A percentile compares a stretch with the other conserved stretches of the same genome.
Conservation (phyloP, 1,140 invertebrate genomes). For the Nephila pilipes region DNA sequence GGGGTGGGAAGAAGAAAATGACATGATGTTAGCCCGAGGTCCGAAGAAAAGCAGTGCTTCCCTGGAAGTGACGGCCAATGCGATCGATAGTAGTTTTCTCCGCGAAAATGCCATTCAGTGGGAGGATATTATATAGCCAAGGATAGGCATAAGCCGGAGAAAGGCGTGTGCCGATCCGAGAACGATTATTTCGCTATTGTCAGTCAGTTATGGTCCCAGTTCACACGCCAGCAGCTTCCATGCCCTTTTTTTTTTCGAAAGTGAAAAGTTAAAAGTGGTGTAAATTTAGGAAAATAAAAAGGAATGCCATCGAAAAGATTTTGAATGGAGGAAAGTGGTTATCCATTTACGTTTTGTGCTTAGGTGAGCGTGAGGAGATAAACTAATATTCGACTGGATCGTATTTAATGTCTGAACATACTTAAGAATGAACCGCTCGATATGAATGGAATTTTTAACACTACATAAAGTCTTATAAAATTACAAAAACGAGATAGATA, state of each 20-base stretch:
- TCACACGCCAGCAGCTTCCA: background rate
- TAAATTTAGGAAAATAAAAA: background rate
- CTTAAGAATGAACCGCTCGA: too few relatives aligned
- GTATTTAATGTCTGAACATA: too few relatives aligned
- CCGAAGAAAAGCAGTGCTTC: background rate
- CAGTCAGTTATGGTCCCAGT: background rate
- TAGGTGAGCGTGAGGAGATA: too few relatives aligned
- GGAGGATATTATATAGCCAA: background rate
- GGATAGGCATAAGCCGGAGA: too few relatives aligned
- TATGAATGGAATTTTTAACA: too few relatives aligned
- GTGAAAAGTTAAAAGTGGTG: background rate
- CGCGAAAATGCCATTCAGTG: conserved; percentile 15
- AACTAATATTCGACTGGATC: too few relatives aligned
- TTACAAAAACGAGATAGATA: too few relatives aligned
- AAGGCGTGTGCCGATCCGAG: background rate
- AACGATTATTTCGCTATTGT: conserved; percentile 24
- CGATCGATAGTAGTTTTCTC: background rate
- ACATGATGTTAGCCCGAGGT: background rate
- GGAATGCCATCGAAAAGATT: background rate
- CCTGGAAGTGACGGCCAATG: background rate
- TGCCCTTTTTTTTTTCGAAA: background rate
- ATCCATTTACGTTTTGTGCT: background rate
- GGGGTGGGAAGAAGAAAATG: background rate
- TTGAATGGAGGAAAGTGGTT: background rate
- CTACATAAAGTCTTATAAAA: too few relatives aligned